These are phyloP conservation scores for Columba janthina DNA, from an alignment of 2,113 vertebrate genomes.

Conservation along the genomic window DNA sequence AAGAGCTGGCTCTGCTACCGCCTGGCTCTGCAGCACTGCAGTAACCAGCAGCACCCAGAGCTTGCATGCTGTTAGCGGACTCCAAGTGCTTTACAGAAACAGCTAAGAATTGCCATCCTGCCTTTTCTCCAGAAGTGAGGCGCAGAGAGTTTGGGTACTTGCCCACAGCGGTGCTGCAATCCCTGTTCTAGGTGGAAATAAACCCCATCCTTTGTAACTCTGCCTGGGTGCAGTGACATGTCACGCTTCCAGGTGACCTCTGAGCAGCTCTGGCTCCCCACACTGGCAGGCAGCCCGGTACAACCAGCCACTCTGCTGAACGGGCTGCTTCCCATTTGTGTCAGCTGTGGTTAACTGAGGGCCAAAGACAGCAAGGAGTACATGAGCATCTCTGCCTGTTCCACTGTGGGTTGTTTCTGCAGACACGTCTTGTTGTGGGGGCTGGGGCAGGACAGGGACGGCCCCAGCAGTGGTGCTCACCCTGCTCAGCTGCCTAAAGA, in stretches of 20 bases:
- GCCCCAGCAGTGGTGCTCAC: neutral
- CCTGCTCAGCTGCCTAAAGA: neutral
- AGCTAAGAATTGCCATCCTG: neutral
- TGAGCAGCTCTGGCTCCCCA: neutral
- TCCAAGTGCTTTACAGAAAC: neutral
- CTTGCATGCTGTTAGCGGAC: neutral
- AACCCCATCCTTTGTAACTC: rapidly evolving
- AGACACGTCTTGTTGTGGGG: neutral
- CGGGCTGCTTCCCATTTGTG: rapidly evolving
- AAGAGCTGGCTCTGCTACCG: neutral
- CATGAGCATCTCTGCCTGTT: neutral
- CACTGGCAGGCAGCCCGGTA: rapidly evolving
- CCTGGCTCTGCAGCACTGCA: neutral
- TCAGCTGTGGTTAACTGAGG: neutral
- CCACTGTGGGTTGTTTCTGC: neutral
- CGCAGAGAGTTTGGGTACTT: neutral
- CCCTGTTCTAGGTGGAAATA: neutral
- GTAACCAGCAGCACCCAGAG: neutral
- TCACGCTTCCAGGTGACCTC: neutral
- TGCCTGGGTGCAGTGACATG: rapidly evolving
- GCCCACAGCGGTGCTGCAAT: rapidly evolving
- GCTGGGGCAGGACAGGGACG: neutral
- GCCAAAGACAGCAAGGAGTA: neutral
- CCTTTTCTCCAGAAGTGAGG: neutral
- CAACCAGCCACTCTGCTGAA: neutral